These are phyloP conservation scores for Dasypus novemcinctus DNA, from an alignment of 2,113 vertebrate species.

Conservation along the genomic window DNA sequence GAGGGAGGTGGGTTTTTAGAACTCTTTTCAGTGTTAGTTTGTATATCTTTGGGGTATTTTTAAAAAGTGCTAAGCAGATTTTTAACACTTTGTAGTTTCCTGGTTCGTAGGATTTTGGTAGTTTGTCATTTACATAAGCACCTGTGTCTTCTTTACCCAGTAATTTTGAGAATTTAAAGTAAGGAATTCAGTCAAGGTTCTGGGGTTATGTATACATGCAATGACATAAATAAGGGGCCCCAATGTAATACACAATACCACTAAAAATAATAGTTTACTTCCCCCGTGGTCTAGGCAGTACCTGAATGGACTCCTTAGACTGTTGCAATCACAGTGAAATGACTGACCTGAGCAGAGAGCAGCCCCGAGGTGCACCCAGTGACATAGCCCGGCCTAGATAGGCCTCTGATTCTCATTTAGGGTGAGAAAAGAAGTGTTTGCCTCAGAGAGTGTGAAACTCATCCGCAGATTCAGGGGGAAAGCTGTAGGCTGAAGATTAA, in stretches of 20 bases:
- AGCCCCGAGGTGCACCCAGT: not conserved
- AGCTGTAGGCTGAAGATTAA: conserved; percentile 49
- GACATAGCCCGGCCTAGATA: not conserved
- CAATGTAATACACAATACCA: not conserved
- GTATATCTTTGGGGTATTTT: conserved; percentile 43
- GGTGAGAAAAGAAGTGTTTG: not conserved
- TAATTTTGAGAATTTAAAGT: conserved; percentile 28
- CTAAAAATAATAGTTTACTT: conserved; percentile 32
- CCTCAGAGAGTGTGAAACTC: not conserved
- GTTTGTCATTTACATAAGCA: conserved; percentile 26
- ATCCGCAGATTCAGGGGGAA: conserved; percentile 26
- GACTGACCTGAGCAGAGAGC: not conserved
- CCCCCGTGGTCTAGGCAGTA: not conserved
- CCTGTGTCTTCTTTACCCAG: conserved; percentile 8
- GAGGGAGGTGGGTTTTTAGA: conserved; percentile 40
- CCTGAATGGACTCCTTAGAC: not conserved
- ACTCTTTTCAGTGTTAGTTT: not conserved
- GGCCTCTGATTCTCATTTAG: not conserved
- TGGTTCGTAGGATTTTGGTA: conserved; percentile 14
- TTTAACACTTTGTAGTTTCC: not conserved
- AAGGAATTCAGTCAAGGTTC: conserved; percentile 21
- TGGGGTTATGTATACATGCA: not conserved
- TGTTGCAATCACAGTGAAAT: not conserved
- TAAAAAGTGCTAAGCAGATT: not conserved
- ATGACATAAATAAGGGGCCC: conserved; percentile 2